A percentile compares a stretch with the other conserved stretches of the same genome.
phyloP scores from a whole-genome alignment of 2,888 invertebrate genomes.

The Lathronympha strigana region DNA sequence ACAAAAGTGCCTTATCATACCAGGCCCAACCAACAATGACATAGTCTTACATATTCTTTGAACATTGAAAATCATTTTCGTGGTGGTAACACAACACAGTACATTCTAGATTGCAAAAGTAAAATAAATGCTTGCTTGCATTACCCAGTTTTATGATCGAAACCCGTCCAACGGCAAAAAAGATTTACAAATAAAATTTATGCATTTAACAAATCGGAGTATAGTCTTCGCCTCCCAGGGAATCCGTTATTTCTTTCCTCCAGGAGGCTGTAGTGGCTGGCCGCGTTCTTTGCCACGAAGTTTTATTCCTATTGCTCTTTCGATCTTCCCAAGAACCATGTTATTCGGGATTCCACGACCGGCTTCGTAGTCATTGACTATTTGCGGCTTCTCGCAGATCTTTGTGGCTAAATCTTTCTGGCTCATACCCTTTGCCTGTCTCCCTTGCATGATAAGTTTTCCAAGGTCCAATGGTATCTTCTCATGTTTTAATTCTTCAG shows the following conservation, averaged over 20 bases:
- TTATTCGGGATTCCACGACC: slow-evolving; percentile 99
- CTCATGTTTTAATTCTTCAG: slow-evolving; percentile 98
- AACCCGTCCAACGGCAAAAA: slow-evolving; percentile 69
- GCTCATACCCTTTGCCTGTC: slow-evolving; percentile 96
- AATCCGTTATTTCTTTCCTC: slow-evolving; percentile 90
- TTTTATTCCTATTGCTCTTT: slow-evolving; percentile 96
- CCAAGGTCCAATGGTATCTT: slow-evolving; percentile 92
- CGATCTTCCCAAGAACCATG: slow-evolving; percentile 97
- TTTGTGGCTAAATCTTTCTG: slow-evolving; percentile 99
- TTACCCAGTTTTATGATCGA: slow-evolving; percentile 51
- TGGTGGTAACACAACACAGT: slow-evolving; percentile 68
- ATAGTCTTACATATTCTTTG: too few relatives aligned
- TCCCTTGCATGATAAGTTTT: slow-evolving; percentile 97
- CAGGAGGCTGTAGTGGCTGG: slow-evolving; percentile 91
- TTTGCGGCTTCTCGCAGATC: slow-evolving; percentile 99
- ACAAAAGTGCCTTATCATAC: slow-evolving; percentile 13
- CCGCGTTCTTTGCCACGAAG: slow-evolving; percentile 98
- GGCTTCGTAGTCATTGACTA: slow-evolving; percentile 98
- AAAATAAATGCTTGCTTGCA: slow-evolving; percentile 76
- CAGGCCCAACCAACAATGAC: slow-evolving; percentile 24
- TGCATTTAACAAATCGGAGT: slow-evolving; percentile 52
- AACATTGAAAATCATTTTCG: slow-evolving; percentile 53
- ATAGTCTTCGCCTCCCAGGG: slow-evolving; percentile 85
- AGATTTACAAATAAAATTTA: slow-evolving; percentile 43
- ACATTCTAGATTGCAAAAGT: slow-evolving; percentile 65